Percentiles rank a stretch among this genome's conserved stretches.
phyloP scores from a whole-genome alignment of 2,113 vertebrate species.

The Tupaia tana region DNA sequence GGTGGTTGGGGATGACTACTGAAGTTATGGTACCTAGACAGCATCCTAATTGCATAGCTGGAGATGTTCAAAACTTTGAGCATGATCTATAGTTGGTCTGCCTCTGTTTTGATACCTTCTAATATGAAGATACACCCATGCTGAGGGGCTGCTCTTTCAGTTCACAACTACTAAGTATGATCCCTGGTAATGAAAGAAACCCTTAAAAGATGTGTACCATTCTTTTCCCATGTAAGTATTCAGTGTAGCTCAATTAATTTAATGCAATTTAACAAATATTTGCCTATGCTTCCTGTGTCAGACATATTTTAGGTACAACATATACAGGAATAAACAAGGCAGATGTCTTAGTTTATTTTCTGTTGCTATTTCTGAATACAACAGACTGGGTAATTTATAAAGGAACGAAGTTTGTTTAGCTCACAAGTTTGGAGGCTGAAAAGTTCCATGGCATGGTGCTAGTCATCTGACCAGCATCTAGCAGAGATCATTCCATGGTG shows the following conservation, averaged over 20 bases:
- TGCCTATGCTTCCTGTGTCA: background rate
- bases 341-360: background rate
- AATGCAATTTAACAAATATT: constrained; percentile 5
- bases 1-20: background rate
- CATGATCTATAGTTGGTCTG: background rate
- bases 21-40: background rate
- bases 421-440: too few relatives aligned
- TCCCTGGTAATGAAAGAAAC: background rate
- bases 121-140: background rate
- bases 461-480: too few relatives aligned
- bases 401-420: too few relatives aligned
- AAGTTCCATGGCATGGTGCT: too few relatives aligned
- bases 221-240: background rate
- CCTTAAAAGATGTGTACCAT: background rate
- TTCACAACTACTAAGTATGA: background rate
- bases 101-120: background rate
- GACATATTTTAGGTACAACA: background rate
- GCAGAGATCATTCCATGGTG: too few relatives aligned
- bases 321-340: background rate
- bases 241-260: background rate
- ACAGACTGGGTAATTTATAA: too few relatives aligned
- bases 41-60: background rate
- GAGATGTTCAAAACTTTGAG: background rate
- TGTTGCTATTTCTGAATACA: too few relatives aligned
- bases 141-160: background rate